Base-by-base conservation (phyloP, 2,113 vertebrate species). In the Leucopternis melanops region DNA sequence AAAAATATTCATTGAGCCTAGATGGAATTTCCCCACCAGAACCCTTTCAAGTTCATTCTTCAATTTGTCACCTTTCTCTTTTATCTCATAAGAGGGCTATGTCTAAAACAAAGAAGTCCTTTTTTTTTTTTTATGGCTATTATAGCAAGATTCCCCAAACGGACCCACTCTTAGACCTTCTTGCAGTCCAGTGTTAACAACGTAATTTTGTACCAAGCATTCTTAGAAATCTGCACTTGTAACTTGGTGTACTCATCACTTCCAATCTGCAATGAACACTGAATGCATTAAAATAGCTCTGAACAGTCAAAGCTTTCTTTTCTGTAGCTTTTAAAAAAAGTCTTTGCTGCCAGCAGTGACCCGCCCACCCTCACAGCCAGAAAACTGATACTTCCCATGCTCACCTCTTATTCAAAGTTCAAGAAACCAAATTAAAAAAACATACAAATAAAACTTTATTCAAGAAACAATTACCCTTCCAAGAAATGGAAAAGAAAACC, bases 281-380 rank as follows among this genome's bases (percentile, higher is more conserved):
- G 92, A 87, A 61, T 62, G 25, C 54, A 92, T 95, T 95, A 94
- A 91, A 94, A 95, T 69, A 79, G 45, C 70, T 82, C 83, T 50
- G 74, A 94, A 92, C 78, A 94, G 86, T 95, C 78, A 95, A 77
- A 55, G 91, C 91, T 97, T 91, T 96, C 22, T 94, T 94, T 94
- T 92, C 63, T 81, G 82, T 57, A 88, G 58, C 57, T 78, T 89
- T 72, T 3, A 6, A 93, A 78, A 42, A 44, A 87, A 52, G 74
- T 25, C 49, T 86, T 82, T 59, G 42, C 81, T 80, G 70, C 44
- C 78, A 94, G 75, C 70, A 91, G 73, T 84, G 88, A 70, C 59
- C 54, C 9, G 0, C 85, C 91, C 75, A 89, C 75, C 63, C 66
- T 75, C 54, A 63, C 57, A 74, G 65, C 31, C 91, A 90, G 92